Percentiles rank a stretch among this genome's conserved stretches.
phyloP scores from a whole-genome alignment of 2,797 vertebrate genomes.

The Luscinia luscinia region DNA sequence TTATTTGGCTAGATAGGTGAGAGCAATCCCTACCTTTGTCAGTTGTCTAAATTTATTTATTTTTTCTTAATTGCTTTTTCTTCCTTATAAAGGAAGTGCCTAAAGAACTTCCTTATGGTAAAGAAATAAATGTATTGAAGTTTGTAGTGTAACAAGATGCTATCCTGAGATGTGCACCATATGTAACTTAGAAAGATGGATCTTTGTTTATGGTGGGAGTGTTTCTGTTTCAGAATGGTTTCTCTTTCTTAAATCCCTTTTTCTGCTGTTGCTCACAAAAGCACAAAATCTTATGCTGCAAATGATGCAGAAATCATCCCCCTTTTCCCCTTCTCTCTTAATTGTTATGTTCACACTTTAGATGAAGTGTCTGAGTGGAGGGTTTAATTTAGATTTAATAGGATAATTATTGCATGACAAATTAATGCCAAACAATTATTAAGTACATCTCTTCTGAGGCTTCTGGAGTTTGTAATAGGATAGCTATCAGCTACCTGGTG shows the following conservation, averaged over 20 bases:
- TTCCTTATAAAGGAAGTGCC: neutral
- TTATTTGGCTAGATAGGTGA: neutral
- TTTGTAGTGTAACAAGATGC: neutral
- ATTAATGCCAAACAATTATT: conserved; percentile 71
- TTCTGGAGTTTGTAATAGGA: conserved; percentile 65
- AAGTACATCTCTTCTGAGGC: conserved; percentile 61
- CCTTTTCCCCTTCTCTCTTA: conserved; percentile 1
- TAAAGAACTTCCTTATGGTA: neutral
- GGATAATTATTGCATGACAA: conserved; percentile 78
- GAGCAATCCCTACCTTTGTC: neutral
- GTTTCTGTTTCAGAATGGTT: neutral
- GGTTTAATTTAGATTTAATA: conserved; percentile 80
- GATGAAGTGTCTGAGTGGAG: conserved; percentile 69
- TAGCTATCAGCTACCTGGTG: conserved; percentile 64
- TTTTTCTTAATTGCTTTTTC: neutral
- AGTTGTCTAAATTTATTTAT: neutral
- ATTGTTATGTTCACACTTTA: conserved; percentile 75
- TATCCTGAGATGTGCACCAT: neutral
- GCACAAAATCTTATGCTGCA: conserved; percentile 9
- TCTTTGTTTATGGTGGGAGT: neutral
- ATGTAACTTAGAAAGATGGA: neutral
- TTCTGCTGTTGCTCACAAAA: conserved; percentile 27
- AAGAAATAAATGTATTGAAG: conserved; percentile 23
- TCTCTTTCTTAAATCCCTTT: conserved; percentile 19
- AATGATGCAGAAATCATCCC: conserved; percentile 52